A percentile compares a stretch with the other conserved stretches of the same genome.
Conservation (phyloP, 2,113 vertebrate species). For the Epinephelus fuscoguttatus region DNA sequence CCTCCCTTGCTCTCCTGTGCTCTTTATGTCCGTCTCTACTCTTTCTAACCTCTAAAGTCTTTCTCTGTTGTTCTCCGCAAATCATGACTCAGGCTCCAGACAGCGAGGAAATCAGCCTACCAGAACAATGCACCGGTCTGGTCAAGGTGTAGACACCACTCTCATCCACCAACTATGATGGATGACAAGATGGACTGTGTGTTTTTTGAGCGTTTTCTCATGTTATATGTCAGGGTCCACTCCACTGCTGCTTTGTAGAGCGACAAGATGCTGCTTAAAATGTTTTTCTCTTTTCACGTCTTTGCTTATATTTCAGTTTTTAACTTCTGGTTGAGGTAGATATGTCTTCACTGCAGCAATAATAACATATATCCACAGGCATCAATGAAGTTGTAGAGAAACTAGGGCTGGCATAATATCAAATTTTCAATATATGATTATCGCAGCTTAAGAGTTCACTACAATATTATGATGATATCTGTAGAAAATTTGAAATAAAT, state of each 20-base stretch:
- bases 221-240: conserved; percentile 7
- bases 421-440: too few relatives aligned
- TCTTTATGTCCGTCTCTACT: conserved; percentile 19
- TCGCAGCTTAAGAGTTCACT: too few relatives aligned
- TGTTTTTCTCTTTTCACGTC: not conserved
- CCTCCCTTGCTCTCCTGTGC: conserved; percentile 23
- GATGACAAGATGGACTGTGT: conserved; percentile 63
- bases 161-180: conserved; percentile 64
- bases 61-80: conserved; percentile 7
- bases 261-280: too few relatives aligned
- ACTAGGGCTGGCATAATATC: too few relatives aligned
- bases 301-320: not conserved
- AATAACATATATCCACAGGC: not conserved
- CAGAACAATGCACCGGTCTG: conserved; percentile 55
- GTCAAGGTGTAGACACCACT: conserved; percentile 41
- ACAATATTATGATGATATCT: too few relatives aligned
- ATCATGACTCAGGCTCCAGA: conserved; percentile 38
- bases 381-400: too few relatives aligned
- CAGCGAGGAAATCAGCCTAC: conserved; percentile 21
- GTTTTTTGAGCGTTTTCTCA: conserved; percentile 25
- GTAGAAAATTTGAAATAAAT: too few relatives aligned
- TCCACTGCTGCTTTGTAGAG: not conserved
- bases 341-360: not conserved
- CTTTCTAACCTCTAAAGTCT: conserved; percentile 31
- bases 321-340: not conserved